Base-by-base conservation (phyloP, 2,797 vertebrate species). In the Lepidocolaptes lacrymiger region DNA sequence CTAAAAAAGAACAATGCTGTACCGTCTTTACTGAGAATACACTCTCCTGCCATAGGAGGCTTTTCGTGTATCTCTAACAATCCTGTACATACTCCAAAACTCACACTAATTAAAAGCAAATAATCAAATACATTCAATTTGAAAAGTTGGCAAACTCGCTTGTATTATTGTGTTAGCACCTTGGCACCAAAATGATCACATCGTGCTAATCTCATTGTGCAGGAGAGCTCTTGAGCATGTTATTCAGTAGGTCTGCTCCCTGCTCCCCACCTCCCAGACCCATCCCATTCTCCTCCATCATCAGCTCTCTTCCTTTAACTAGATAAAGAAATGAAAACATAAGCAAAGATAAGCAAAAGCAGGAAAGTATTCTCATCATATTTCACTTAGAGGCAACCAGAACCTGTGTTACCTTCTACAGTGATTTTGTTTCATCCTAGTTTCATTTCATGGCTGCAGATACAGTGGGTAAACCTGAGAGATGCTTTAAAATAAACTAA, bases 21-120 rank as follows among this genome's bases (percentile, higher is more conserved):
- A 90, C 94, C 28, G 20, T 97, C 97, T 97, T 97, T 96, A 95
- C 94, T 54, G 89, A 97, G 94, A 96, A 97, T 95, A 96, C 89
- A 66, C 94, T 97, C 91, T 96, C 63, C 95, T 97, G 96, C 97
- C 95, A 96, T 95, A 97, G 97, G 95, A 97, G 96, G 97, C 97
- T 98, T 97, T 97, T 97, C 96, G 26, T 96, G 97, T 97, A 98
- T 98, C 97, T 97, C 98, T 98, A 97, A 98, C 98, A 97, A 98
- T 98, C 97, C 97, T 98, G 98, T 98, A 98, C 97, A 97, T 97
- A 98, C 97, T 98, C 98, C 98, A 98, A 98, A 98, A 98, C 97
- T 98, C 98, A 97, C 97, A 98, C 98, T 98, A 98, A 98, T 98
- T 98, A 98, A 98, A 98, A 98, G 98, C 98, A 98, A 98, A 98